Base-by-base conservation (phyloP, 2,113 vertebrate species). In the Dendrocopos noguchii region DNA sequence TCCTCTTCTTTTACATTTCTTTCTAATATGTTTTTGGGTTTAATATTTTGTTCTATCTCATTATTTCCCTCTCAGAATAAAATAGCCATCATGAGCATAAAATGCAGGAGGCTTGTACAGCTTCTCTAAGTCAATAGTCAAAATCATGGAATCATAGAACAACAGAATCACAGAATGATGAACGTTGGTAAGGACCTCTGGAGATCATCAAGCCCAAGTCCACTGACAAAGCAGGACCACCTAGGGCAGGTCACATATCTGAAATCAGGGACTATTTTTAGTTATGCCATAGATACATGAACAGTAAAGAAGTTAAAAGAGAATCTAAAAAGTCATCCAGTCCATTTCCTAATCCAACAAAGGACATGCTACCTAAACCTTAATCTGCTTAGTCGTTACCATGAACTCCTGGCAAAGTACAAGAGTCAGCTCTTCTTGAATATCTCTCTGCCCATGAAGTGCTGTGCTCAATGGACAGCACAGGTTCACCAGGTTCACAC, bases 1-100 rank as follows among this genome's bases (percentile, higher is more conserved):
- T 60, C 10, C 9, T 50, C 12, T 10, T 9, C 1, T 29, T 4
- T 52, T 2, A 3, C 64, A 1, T 25, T 9, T 22, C 12, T 27
- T n/a, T 12, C 15, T 24, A 6, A 11, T 57, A 29, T 22, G 2
- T 3, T 87, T 66, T 25, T 36, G 1, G 22, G 19, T 88, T 84
- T 79, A 56, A 4, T 15, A 46, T 91, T 55, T 12, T 44, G 25
- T 36, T 71, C 27, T 5, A 29, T 44, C 4, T 9, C 33, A 34
- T 66, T 67, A 21, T 71, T 88, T 78, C 64, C 20, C 9, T 64
- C 22, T 68, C 29, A 59, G 50, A 64, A 81, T n/a, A 72, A 78
- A 81, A 25, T 19, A 63, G 6, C 1, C 20, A 67, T 59, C 16
- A 47, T 15, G 10, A 52, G 3, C 22, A 85, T 14, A 79, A 80